A percentile compares a stretch with the other conserved stretches of the same genome.
phyloP scores from a whole-genome alignment of 2,888 invertebrate species.

The Heterodera filipjevi region DNA sequence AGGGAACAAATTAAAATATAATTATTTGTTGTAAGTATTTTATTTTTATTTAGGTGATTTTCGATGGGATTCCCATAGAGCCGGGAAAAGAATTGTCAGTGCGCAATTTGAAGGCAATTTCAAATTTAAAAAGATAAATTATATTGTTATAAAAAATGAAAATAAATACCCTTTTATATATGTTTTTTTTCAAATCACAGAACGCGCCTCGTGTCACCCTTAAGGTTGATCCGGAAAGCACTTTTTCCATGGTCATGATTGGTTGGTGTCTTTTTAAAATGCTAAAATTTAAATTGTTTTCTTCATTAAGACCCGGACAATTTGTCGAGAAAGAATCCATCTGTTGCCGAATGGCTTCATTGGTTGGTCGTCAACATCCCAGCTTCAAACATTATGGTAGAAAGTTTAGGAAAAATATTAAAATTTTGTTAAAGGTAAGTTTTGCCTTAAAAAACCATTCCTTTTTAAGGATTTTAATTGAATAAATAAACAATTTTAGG shows the following conservation, averaged over 20 bases:
- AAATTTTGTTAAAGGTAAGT: background rate
- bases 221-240: slow-evolving; percentile 63
- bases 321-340: slow-evolving; percentile 64
- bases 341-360: slow-evolving; percentile 66
- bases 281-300: background rate
- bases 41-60: slow-evolving; percentile 51
- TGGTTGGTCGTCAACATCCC: slow-evolving; percentile 64
- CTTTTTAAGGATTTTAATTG: too few species aligned
- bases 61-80: slow-evolving; percentile 63
- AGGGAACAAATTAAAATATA: background rate
- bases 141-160: background rate
- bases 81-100: slow-evolving; percentile 58
- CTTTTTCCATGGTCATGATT: slow-evolving; percentile 64
- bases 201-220: slow-evolving; percentile 62
- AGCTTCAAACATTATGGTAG: slow-evolving; percentile 24
- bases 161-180: too few species aligned
- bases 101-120: slow-evolving; percentile 51
- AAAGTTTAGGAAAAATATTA: background rate
- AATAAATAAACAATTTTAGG: slow-evolving; percentile 44
- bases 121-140: background rate
- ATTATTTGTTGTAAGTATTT: background rate
- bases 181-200: too few species aligned
- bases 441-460: too few species aligned
- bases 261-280: slow-evolving; percentile 43
- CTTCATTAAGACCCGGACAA: slow-evolving; percentile 62